Percentiles rank a stretch among this genome's conserved stretches.
These are phyloP conservation scores for Metridium senile DNA, from an alignment of 92 coral and sea anemone genomes.

Conservation along the genomic window DNA sequence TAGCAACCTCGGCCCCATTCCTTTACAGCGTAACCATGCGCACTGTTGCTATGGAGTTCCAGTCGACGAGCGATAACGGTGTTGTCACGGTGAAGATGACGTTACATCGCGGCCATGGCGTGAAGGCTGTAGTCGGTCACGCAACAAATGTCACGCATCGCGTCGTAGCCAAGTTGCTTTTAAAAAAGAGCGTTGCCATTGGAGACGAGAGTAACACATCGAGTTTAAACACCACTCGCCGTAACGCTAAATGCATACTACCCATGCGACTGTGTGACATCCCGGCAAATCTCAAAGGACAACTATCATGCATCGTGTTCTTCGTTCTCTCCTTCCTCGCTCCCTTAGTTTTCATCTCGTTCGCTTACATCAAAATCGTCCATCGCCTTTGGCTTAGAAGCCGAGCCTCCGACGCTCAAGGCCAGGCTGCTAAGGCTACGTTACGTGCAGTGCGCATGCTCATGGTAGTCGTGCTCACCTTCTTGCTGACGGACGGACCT, in stretches of 20 bases:
- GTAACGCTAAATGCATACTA: constrained; percentile 24
- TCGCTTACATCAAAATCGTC: constrained; percentile 38
- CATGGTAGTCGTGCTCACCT: constrained; percentile 38
- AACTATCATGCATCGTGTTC: constrained; percentile 17
- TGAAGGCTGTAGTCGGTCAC: not conserved
- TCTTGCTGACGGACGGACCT: constrained; percentile 37
- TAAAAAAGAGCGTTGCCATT: not conserved
- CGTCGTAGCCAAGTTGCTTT: not conserved
- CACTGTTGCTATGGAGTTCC: constrained; percentile 19
- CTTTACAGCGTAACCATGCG: constrained; percentile 34
- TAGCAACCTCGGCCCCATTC: constrained; percentile 36
- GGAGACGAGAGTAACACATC: constrained; percentile 23
- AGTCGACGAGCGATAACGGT: not conserved
- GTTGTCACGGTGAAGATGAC: constrained; percentile 2
- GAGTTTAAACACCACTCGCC: constrained; percentile 13
- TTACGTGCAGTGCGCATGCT: constrained; percentile 60
- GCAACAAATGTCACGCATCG: not conserved
- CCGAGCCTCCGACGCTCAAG: constrained; percentile 30
- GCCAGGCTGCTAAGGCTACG: constrained; percentile 41
- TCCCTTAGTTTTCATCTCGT: constrained; percentile 26
- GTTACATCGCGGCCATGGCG: not conserved
- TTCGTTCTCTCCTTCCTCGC: constrained; percentile 22
- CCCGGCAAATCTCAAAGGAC: constrained; percentile 31
- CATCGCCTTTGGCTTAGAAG: constrained; percentile 36
- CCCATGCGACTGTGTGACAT: constrained; percentile 39